A percentile compares a stretch with the other conserved stretches of the same genome.
Conservation (phyloP, 2,797 vertebrate species). For the Helicolenus hilgendorfi region DNA sequence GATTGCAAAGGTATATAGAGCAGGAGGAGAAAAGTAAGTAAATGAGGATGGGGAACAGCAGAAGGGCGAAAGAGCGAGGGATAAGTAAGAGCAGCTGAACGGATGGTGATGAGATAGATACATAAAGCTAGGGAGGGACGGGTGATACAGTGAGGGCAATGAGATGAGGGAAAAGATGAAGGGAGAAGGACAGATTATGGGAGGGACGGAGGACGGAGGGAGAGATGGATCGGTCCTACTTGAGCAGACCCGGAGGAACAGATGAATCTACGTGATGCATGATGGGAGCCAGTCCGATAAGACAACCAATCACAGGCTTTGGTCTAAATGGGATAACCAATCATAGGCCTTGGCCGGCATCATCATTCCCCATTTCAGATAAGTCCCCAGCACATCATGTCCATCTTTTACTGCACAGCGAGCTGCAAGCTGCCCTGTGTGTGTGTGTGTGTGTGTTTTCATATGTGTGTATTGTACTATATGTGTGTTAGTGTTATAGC, state of each 20-base stretch:
- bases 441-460: background rate
- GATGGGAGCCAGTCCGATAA: conserved; percentile 63
- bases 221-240: conserved; percentile 71
- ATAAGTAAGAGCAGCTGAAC: conserved; percentile 36
- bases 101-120: conserved; percentile 61
- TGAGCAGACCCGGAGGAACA: conserved; percentile 63
- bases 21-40: conserved; percentile 34
- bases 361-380: conserved; percentile 76
- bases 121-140: conserved; percentile 42
- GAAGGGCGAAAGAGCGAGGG: conserved; percentile 14
- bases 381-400: conserved; percentile 54
- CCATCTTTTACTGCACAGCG: conserved; percentile 62
- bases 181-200: conserved; percentile 54
- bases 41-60: conserved; percentile 25
- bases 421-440: conserved; percentile 20
- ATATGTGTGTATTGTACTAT: background rate
- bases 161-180: conserved; percentile 61
- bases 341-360: conserved; percentile 64
- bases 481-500: background rate
- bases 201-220: conserved; percentile 60
- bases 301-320: conserved; percentile 79
- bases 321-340: conserved; percentile 83
- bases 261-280: conserved; percentile 80
- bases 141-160: conserved; percentile 44
- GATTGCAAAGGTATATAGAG: conserved; percentile 22